Conservation (phyloP, 2,113 vertebrate genomes). For the Pitta sordida region DNA sequence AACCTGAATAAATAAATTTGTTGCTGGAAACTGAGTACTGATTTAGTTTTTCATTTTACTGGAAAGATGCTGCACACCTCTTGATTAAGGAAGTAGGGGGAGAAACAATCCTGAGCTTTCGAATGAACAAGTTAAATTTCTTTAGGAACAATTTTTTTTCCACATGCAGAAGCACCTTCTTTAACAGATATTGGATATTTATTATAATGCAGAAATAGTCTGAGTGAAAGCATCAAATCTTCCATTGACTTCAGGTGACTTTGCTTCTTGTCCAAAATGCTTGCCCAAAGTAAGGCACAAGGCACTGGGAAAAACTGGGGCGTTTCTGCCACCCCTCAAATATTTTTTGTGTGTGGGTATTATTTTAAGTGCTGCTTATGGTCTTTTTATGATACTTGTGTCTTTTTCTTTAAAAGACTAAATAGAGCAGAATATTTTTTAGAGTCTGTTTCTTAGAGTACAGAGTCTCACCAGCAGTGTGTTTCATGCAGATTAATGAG, state of each 20-base stretch:
- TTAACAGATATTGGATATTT: background rate
- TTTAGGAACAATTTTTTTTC: background rate
- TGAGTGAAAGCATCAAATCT: background rate
- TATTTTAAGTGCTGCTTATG: background rate
- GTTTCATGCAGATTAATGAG: background rate
- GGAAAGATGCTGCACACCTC: background rate
- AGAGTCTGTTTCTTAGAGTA: background rate
- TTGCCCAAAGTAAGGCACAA: background rate
- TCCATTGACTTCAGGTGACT: background rate
- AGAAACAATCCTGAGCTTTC: background rate
- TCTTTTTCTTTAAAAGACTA: background rate
- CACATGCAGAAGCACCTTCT: background rate
- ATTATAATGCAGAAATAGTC: background rate
- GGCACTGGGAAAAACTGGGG: rapidly evolving
- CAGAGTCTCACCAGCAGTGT: background rate
- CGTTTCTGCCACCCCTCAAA: background rate
- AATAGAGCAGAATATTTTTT: background rate
- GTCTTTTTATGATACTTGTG: background rate
- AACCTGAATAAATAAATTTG: background rate
- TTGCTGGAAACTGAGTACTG: background rate
- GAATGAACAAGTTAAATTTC: background rate
- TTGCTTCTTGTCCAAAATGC: background rate
- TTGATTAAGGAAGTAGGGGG: background rate
- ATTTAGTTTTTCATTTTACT: background rate
- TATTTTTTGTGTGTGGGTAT: background rate